These are phyloP conservation scores for Andrena camellia DNA, from an alignment of 2,888 invertebrate genomes.

Conservation along the genomic window DNA sequence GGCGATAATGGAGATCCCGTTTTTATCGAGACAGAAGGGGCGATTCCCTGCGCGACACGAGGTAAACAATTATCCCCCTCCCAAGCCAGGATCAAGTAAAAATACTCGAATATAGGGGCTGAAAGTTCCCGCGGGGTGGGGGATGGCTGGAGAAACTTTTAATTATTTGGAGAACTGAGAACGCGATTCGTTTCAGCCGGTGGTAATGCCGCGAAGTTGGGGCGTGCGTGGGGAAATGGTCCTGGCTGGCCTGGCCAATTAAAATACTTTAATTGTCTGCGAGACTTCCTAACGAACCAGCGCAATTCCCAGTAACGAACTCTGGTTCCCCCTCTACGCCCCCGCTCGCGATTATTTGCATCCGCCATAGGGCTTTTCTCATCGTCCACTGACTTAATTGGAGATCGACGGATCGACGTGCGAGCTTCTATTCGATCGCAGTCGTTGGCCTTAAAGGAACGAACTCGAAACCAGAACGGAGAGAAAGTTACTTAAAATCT, in stretches of 20 bases:
- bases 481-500: not conserved
- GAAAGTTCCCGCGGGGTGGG: not conserved
- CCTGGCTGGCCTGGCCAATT: slow-evolving; percentile 52
- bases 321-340: slow-evolving; percentile 17
- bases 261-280: slow-evolving; percentile 66
- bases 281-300: slow-evolving; percentile 59
- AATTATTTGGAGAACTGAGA: slow-evolving; percentile 58
- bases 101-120: slow-evolving; percentile 13
- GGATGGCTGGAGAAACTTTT: slow-evolving; percentile 26
- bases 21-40: not conserved
- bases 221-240: slow-evolving; percentile 43
- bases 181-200: slow-evolving; percentile 38
- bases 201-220: slow-evolving; percentile 54
- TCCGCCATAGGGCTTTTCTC: not conserved
- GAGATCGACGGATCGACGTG: slow-evolving; percentile 22
- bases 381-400: slow-evolving; percentile 47
- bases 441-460: slow-evolving; percentile 6
- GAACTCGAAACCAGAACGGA: not conserved
- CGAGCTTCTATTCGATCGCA: not conserved
- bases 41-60: not conserved
- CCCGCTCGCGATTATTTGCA: slow-evolving; percentile 40
- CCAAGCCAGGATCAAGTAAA: not conserved
- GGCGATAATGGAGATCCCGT: not conserved
- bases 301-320: slow-evolving; percentile 67
- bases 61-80: not conserved